These are phyloP conservation scores for Molossus alvarezi DNA, from an alignment of 2,797 vertebrate species.

Conservation along the genomic window DNA sequence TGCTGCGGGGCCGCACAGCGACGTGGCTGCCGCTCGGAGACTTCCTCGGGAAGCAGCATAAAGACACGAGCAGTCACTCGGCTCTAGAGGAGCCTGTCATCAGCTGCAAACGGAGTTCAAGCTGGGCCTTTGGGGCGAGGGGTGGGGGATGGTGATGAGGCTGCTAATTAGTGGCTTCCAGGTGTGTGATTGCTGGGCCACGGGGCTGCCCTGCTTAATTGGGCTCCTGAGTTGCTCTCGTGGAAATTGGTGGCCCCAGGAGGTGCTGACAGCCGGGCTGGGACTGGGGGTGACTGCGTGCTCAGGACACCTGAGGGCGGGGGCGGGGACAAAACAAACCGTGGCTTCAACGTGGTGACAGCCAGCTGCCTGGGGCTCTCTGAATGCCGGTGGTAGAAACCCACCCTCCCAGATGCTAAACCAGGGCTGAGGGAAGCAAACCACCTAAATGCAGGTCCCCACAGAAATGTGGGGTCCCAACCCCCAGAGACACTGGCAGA, in stretches of 20 bases:
- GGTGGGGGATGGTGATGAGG: not conserved
- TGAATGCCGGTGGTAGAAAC: not conserved
- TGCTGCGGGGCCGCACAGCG: accelerated
- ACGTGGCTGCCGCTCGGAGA: not conserved
- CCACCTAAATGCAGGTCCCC: not conserved
- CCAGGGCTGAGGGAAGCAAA: accelerated
- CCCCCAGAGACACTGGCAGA: not conserved
- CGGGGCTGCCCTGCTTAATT: not conserved
- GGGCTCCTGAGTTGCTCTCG: not conserved
- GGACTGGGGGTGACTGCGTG: not conserved
- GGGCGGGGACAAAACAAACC: accelerated
- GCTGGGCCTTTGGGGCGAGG: accelerated
- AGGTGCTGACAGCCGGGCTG: accelerated
- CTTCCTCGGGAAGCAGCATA: not conserved
- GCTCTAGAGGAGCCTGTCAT: not conserved
- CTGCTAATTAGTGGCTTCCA: conserved; percentile 36
- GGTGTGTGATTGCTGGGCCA: not conserved
- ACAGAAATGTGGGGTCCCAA: accelerated
- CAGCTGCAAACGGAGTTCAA: not conserved
- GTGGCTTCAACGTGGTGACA: not conserved
- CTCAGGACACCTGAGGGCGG: accelerated
- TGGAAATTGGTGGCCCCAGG: no score
- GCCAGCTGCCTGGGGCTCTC: not conserved
- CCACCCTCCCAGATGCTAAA: no score
- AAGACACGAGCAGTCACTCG: accelerated